Conservation (phyloP, 2,888 invertebrate species). For the Cheilosia vernalis region DNA sequence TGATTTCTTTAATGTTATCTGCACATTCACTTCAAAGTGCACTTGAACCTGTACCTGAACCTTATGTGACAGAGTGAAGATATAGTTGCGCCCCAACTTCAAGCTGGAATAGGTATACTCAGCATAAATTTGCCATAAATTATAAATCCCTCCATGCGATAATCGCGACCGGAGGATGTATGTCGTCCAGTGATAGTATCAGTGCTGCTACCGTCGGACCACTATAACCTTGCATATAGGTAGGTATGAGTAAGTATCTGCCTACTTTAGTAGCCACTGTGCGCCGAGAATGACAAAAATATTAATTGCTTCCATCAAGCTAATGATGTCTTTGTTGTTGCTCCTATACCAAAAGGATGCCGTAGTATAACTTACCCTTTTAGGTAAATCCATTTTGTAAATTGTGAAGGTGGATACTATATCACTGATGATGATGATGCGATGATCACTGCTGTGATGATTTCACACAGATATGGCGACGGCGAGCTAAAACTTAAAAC, state of each 20-base stretch:
- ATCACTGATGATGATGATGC: neutral
- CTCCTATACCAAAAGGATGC: conserved; percentile 19
- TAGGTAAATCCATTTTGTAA: conserved; percentile 50
- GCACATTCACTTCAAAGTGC: conserved; percentile 55
- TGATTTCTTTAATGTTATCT: conserved; percentile 43
- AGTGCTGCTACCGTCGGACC: conserved; percentile 6
- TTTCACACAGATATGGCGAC: conserved; percentile 49
- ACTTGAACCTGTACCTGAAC: conserved; percentile 70
- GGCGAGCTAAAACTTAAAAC: conserved; percentile 23
- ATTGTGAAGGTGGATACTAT: conserved; percentile 55
- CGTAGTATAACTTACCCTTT: conserved; percentile 43
- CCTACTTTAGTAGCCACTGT: neutral
- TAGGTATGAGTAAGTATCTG: neutral
- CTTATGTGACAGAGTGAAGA: conserved; percentile 49
- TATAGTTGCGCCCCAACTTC: conserved; percentile 54
- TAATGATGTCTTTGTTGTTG: conserved; percentile 48
- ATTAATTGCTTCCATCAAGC: conserved; percentile 72
- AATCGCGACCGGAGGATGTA: conserved; percentile 68
- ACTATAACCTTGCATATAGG: conserved; percentile 1
- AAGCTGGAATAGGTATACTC: conserved; percentile 34
- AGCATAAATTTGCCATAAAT: conserved; percentile 69
- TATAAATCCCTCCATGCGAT: conserved; percentile 52
- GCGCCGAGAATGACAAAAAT: conserved; percentile 59
- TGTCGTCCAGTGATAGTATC: conserved; percentile 42
- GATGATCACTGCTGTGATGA: conserved; percentile 44